phyloP scores from a whole-genome alignment of 2,797 vertebrate species.

The Pangasius djambal region DNA sequence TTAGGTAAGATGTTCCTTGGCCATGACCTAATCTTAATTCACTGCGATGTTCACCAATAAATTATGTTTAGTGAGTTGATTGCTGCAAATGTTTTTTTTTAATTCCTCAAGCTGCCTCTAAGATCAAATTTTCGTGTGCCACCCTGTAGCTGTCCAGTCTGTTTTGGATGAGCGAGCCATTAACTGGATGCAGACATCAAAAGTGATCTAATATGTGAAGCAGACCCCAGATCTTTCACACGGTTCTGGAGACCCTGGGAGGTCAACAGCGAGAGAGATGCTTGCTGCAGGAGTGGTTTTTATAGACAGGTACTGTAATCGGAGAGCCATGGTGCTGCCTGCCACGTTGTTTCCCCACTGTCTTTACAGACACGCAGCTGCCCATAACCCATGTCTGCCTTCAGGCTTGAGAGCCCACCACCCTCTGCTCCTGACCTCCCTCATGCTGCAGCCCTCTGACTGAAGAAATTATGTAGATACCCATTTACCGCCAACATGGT shows the following conservation, averaged over 20 bases:
- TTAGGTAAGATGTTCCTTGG: neutral
- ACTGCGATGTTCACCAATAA: neutral
- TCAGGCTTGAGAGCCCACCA: constrained; percentile 44
- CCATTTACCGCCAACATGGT: constrained; percentile 5
- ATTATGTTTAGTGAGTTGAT: constrained; percentile 3
- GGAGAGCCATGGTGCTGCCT: constrained; percentile 51
- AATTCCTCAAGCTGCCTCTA: constrained; percentile 22
- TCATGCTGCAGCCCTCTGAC: neutral
- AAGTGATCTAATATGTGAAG: constrained; percentile 51
- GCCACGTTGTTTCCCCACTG: constrained; percentile 53
- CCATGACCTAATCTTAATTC: neutral
- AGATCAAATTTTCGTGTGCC: constrained; percentile 30
- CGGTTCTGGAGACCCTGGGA: constrained; percentile 45
- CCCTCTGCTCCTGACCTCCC: constrained; percentile 34
- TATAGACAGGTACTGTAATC: constrained; percentile 64
- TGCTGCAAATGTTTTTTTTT: constrained; percentile 14
- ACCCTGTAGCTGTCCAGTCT: constrained; percentile 33
- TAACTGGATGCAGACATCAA: constrained; percentile 55
- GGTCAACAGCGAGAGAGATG: constrained; percentile 41
- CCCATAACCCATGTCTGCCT: constrained; percentile 57
- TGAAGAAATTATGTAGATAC: constrained; percentile 18
- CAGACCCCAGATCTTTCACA: constrained; percentile 48
- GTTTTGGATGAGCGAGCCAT: constrained; percentile 35
- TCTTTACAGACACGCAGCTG: constrained; percentile 64
- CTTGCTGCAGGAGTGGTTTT: constrained; percentile 50